Percentiles rank a stretch among this genome's conserved stretches.
phyloP scores from a whole-genome alignment of 2,797 vertebrate genomes.

The Scomberomorus guttatus region DNA sequence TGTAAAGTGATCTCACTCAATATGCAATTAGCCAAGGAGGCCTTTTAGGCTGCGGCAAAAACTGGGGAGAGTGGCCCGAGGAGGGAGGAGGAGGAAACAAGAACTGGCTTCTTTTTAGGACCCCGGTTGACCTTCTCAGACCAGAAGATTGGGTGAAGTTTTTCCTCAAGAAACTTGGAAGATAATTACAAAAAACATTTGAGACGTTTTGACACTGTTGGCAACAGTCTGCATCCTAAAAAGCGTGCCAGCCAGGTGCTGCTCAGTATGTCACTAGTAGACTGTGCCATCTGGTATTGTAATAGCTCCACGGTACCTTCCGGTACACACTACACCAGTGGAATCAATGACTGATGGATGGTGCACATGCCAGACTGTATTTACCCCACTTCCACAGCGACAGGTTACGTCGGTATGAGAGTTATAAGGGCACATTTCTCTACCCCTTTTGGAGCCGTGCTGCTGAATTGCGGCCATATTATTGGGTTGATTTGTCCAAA shows the following conservation, averaged over 20 bases:
- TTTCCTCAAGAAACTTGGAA: not conserved
- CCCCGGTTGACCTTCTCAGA: not conserved
- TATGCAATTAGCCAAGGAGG: conserved; percentile 79
- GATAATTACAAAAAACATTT: conserved; percentile 8
- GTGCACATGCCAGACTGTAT: not conserved
- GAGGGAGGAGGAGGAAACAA: not conserved
- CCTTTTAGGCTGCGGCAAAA: conserved; percentile 60
- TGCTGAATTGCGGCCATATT: not conserved
- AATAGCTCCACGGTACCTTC: conserved; percentile 39
- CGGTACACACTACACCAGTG: conserved; percentile 32
- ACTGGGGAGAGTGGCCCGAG: conserved; percentile 20
- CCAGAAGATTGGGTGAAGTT: not conserved
- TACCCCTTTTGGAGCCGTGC: not conserved
- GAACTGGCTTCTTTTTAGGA: conserved; percentile 1
- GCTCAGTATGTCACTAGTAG: conserved; percentile 22
- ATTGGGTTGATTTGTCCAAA: conserved; percentile 10
- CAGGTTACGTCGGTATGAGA: not conserved
- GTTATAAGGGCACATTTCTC: not conserved
- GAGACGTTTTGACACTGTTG: conserved; percentile 4
- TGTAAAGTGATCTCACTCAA: conserved; percentile 82
- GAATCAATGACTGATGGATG: conserved; percentile 33
- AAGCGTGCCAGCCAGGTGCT: conserved; percentile 36
- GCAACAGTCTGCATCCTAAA: not conserved
- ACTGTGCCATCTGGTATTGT: conserved; percentile 57
- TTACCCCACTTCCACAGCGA: conserved; percentile 14